Base-by-base conservation (phyloP, 1,140 invertebrate genomes). In the Euschistus heros region DNA sequence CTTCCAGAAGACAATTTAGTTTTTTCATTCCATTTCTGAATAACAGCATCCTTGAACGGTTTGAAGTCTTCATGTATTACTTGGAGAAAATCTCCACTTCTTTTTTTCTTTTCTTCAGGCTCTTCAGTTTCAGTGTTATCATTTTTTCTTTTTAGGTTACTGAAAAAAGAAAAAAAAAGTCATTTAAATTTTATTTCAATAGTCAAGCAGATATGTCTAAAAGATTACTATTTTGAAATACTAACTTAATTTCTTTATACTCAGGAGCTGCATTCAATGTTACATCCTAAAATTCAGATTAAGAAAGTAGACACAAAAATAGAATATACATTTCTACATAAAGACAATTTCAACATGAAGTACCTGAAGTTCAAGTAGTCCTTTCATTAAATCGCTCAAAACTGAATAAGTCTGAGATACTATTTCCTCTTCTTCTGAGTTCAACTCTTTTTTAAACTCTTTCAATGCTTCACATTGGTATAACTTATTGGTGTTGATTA, bases 21-120 rank as follows among this genome's bases (percentile, higher is more conserved):
- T 74, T 92, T 93, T 65, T 94, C 89, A 76, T 94, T 88, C 93
- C 93, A 98, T 75, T 93, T 94, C 70, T 93, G 84, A 67, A 96
- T 86, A 44, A 84, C 82, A 33, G 80, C 73, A 74, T 92, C 86
- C 76, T 91, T 82, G 69, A 86, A 92, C n/a, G 80, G 72, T 67
- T 75, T 77, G 67, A 90, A 90, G 3, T 76, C 75, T 70, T 84
- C 76, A 72, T 91, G 84, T 18, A 94, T 74, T 62, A 83, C 74
- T 61, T 76, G 76, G 68, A 84, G 83, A 74, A 84, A 87, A 26
- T 87, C 81, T 50, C 75, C 74, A 30, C 42, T 42, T 18, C 82
- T 69, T 76, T 85, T 89, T 20, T 59, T 65, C 26, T 80, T 74
- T 71, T 82, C 84, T 73, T 82, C 84, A 46, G 1, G 66, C 66